Evolutionary conservation across 53 echinoderm and acorn worm genomes (phyloP), one percentile per base, ranked within the genome.

Genomic region (Apostichopus leukothele): DNA sequence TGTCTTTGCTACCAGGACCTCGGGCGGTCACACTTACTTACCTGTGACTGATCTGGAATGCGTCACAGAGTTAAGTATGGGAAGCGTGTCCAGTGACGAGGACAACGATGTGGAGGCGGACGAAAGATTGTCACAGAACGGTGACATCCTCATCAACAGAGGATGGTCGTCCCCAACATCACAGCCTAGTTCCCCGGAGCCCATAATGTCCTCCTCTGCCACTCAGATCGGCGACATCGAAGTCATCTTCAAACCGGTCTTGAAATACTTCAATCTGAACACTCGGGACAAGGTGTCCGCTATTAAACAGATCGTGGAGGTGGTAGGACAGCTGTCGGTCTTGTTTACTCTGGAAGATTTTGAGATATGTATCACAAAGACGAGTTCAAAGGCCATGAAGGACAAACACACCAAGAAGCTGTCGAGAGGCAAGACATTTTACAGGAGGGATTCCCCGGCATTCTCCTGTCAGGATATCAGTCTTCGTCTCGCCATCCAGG

Each of bases 141-240:
- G 67, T 11, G 86, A 81, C 16, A 51, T 81, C 5, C 6, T 78
- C 10, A 88, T 54, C 9, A 83, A 78, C 14, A 61, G 50, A 0
- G 53, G 7, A 50, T 14, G 75, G 51, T 5, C 76, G 50, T 51
- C 67, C 25, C 3, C 79, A 13, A 19, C 61, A 86, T 26, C 90
- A 3, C 74, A 16, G 19, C 74, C 14, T n/a, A 78, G 86, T 4
- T 75, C 88, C 57, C 91, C 89, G 6, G 91, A 75, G 51, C 91
- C 89, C 3, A 86, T 90, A 39, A 75, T 96, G 57, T 94, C 96
- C 7, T 89, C 96, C 51, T 93, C 94, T 5, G 86, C 93, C 76
- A 90, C 90, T 52, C 93, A 94, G 87, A 90, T 94, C 19, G 99
- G 95, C 0, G 96, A 99, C 90, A 96, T 93, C 6, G 95, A 99